Conservation (phyloP, 2,888 invertebrate species). For the Pecten maximus region DNA sequence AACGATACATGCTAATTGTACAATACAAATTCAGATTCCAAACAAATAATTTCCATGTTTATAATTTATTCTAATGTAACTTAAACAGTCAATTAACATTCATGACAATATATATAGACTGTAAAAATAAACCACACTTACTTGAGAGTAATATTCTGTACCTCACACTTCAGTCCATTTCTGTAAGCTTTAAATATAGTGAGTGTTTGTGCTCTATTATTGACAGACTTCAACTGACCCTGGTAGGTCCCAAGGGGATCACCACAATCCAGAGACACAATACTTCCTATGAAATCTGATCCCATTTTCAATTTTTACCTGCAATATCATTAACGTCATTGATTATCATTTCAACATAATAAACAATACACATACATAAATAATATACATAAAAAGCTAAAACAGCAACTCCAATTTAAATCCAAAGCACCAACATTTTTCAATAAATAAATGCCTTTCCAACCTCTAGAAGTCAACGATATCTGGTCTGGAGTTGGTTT, state of each 20-base stretch:
- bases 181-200: slow-evolving; percentile 91
- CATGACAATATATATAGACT: too few relatives aligned
- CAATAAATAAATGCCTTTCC: too few relatives aligned
- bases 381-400: neutral
- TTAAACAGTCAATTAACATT: too few relatives aligned
- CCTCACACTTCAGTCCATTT: slow-evolving; percentile 88
- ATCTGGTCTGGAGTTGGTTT: too few relatives aligned
- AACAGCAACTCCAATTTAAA: too few relatives aligned
- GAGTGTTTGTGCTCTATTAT: slow-evolving; percentile 86
- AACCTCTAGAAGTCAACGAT: too few relatives aligned
- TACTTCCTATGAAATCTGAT: slow-evolving; percentile 88
- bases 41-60: too few relatives aligned
- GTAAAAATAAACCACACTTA: too few relatives aligned
- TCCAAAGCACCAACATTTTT: too few relatives aligned
- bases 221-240: slow-evolving; percentile 89
- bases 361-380: neutral
- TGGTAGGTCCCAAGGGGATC: slow-evolving; percentile 91
- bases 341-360: neutral
- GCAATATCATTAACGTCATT: neutral
- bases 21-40: too few relatives aligned
- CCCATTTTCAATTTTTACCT: slow-evolving; percentile 60
- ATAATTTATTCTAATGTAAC: too few relatives aligned
- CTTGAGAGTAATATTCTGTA: slow-evolving; percentile 87
- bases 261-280: slow-evolving; percentile 92
- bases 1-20: too few relatives aligned